Percentiles rank a stretch among this genome's conserved stretches.
Conservation (phyloP, 2,888 invertebrate genomes). For the Mesorhabditis belari region DNA sequence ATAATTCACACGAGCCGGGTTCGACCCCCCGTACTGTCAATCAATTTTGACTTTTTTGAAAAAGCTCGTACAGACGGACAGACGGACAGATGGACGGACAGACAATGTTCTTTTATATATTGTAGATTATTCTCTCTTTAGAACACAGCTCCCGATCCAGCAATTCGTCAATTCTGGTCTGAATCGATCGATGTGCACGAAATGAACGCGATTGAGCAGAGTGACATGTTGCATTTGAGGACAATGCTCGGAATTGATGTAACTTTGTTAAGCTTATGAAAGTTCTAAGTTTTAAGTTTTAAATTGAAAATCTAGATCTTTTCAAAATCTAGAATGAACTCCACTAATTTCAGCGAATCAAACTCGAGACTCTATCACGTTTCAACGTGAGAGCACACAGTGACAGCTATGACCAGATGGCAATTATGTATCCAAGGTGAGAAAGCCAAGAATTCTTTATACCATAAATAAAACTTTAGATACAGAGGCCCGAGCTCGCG, state of each 20-base stretch:
- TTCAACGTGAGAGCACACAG: slow-evolving; percentile 46
- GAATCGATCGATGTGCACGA: neutral
- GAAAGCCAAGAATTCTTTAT: slow-evolving; percentile 1
- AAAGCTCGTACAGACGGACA: no score
- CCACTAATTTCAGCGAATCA: slow-evolving; percentile 36
- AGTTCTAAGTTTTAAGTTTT: no score
- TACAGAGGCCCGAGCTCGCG: slow-evolving; percentile 42
- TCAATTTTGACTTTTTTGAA: no score
- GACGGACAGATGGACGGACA: no score
- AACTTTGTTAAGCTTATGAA: neutral
- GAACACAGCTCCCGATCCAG: neutral
- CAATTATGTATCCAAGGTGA: slow-evolving; percentile 47
- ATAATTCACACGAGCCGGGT: no score
- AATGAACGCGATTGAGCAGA: neutral
- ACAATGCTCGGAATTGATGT: slow-evolving; percentile 48
- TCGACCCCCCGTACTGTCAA: no score
- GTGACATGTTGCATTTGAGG: slow-evolving; percentile 13
- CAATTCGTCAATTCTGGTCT: neutral
- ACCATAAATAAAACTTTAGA: slow-evolving; percentile 1
- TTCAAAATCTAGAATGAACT: neutral
- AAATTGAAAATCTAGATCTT: neutral
- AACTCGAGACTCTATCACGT: slow-evolving; percentile 39
- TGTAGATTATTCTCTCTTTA: neutral
- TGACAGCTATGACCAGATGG: slow-evolving; percentile 48
- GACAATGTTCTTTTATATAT: neutral